Evolutionary conservation across 1,140 invertebrate genomes (phyloP).

Genomic region (Papilio helenus): DNA sequence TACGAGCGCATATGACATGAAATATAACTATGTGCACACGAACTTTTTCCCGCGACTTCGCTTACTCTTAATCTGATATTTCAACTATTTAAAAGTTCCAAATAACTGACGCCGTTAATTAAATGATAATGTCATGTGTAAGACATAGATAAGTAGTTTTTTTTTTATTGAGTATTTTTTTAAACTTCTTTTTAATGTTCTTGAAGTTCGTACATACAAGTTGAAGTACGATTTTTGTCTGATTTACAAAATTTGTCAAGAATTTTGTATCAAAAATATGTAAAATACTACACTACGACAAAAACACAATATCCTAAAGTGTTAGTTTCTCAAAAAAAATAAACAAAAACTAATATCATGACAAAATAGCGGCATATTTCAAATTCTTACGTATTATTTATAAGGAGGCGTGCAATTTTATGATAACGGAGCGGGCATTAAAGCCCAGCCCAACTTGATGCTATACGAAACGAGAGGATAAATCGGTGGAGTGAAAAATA

Average conservation of each 20-base stretch:
- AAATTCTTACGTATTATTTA: constrained; percentile 15
- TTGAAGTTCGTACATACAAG: no score
- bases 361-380: neutral
- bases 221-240: no score
- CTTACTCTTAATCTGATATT: neutral
- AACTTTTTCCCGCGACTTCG: neutral
- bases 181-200: no score
- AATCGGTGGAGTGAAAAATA: neutral
- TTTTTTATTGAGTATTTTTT: no score
- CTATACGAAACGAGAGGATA: neutral
- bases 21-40: no score
- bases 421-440: constrained; percentile 3
- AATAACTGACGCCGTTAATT: neutral
- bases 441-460: neutral
- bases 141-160: no score
- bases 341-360: neutral
- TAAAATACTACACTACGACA: no score
- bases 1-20: neutral
- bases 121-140: no score
- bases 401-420: constrained; percentile 24
- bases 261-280: no score
- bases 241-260: no score
- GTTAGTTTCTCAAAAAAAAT: neutral
- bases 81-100: neutral
- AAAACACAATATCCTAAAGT: neutral